phyloP scores from a whole-genome alignment of 2,113 vertebrate genomes.

The Myrmecobius fasciatus region DNA sequence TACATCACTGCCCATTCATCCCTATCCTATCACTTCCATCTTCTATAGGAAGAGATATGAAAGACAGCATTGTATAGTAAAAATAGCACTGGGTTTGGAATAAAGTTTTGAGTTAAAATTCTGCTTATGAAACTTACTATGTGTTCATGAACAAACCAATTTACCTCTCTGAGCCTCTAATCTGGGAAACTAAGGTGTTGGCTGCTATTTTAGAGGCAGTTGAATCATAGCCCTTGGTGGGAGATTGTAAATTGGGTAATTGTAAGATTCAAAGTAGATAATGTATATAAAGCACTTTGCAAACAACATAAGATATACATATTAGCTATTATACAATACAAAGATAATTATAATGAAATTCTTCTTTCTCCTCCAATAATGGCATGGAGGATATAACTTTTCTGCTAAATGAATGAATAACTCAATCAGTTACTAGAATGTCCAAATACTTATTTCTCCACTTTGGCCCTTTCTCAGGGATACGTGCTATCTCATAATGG shows the following conservation, averaged over 20 bases:
- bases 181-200: too few species aligned
- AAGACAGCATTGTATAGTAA: not conserved
- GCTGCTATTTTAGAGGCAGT: too few species aligned
- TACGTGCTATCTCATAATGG: too few species aligned
- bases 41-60: not conserved
- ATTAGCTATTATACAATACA: too few species aligned
- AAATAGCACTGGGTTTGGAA: not conserved
- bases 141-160: not conserved
- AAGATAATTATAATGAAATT: too few species aligned
- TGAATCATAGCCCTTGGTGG: too few species aligned
- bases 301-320: not conserved
- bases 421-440: too few species aligned
- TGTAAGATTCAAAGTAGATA: not conserved
- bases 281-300: not conserved
- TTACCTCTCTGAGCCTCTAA: not conserved
- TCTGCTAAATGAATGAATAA: too few species aligned
- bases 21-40: not conserved
- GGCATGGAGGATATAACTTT: too few species aligned
- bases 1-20: not conserved
- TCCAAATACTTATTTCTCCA: too few species aligned
- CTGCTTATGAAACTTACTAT: not conserved
- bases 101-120: not conserved
- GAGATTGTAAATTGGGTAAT: not conserved
- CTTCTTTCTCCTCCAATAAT: too few species aligned
- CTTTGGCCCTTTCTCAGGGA: too few species aligned